phyloP scores from a whole-genome alignment of 2,113 vertebrate species.

The Erpornis zantholeuca region DNA sequence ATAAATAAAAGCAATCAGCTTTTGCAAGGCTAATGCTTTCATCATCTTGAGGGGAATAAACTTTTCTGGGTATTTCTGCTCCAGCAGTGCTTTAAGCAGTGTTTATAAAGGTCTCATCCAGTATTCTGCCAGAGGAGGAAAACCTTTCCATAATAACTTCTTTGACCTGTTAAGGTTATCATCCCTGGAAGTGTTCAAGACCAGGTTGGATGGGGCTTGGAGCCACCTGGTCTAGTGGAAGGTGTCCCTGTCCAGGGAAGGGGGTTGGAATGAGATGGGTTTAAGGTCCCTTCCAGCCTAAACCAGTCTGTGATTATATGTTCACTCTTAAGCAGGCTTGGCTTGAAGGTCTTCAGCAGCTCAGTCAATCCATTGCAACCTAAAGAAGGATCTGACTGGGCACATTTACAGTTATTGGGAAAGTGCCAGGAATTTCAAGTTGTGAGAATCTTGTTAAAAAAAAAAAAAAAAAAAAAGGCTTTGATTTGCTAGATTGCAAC shows the following conservation, averaged over 20 bases:
- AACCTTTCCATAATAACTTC: background rate
- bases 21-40: background rate
- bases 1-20: background rate
- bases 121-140: background rate
- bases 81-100: background rate
- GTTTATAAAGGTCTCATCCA: background rate
- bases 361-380: background rate
- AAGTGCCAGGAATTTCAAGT: background rate
- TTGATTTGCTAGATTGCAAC: background rate
- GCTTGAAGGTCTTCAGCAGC: background rate
- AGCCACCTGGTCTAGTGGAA: background rate
- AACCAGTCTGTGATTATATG: background rate
- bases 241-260: background rate
- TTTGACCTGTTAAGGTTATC: background rate
- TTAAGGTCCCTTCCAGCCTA: background rate
- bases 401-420: background rate
- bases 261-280: background rate
- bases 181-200: background rate
- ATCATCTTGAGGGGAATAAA: background rate
- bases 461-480: background rate
- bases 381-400: background rate
- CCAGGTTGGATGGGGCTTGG: background rate
- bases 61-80: background rate
- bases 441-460: background rate
- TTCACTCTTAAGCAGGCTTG: background rate